Evolutionary conservation across 2,797 vertebrate species (phyloP).

Genomic region (Zalophus californianus): DNA sequence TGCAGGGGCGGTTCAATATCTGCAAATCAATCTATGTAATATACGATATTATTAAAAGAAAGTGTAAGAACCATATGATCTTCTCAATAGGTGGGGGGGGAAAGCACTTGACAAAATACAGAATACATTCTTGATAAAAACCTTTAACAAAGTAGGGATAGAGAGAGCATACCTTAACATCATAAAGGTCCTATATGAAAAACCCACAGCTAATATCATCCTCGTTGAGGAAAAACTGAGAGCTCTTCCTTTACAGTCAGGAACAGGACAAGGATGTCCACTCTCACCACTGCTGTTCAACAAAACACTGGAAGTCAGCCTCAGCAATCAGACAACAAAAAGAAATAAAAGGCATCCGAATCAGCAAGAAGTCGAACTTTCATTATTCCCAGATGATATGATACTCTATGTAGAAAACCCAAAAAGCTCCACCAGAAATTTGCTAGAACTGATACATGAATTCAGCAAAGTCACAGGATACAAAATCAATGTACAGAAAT

Average conservation of each 20-base stretch:
- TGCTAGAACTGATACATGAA: background rate
- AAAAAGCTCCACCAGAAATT: background rate
- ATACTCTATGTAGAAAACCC: background rate
- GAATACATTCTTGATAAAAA: background rate
- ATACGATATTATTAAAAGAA: background rate
- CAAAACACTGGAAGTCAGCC: background rate
- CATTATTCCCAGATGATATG: background rate
- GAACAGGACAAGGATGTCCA: background rate
- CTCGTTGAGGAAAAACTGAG: background rate
- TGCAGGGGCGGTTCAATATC: background rate
- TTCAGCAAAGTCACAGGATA: background rate
- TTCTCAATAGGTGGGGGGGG: background rate
- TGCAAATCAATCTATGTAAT: background rate
- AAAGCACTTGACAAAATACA: background rate
- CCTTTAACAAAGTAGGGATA: background rate
- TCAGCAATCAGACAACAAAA: no score
- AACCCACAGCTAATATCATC: background rate
- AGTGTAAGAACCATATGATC: background rate
- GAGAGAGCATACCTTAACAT: background rate
- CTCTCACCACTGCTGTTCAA: background rate
- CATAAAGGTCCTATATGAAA: background rate
- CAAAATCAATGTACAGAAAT: background rate
- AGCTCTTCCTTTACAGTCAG: background rate
- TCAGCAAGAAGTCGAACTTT: background rate
- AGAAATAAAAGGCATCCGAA: no score